Evolutionary conservation across 1,140 invertebrate genomes (phyloP), one percentile per base, ranked within the genome.

Genomic region (Steinernema khuongi): DNA sequence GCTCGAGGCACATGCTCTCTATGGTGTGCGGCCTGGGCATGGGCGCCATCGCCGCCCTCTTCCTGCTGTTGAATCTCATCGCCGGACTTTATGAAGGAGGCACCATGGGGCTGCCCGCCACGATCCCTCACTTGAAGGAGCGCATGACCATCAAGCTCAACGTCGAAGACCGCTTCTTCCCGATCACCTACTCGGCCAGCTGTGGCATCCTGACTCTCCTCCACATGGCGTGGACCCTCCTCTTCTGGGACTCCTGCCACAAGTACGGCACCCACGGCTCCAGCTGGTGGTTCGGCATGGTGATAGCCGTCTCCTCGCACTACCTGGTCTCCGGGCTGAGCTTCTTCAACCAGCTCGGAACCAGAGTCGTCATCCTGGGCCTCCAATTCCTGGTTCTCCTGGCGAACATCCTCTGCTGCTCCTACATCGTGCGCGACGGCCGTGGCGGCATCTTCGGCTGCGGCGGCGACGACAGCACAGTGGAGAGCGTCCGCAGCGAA

Each of bases 21-120:
- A 14, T 60, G 50, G 50, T 60, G 7, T 60, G 50, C 50, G 50
- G 50, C 7, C 19, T 60, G 11, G 50, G 50, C 14, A 60, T 60
- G 50, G 50, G 50, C 19, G 50, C 50, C 50, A 60, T 7, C 19
- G 50, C 50, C 7, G 11, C 50, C 2, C 50, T 60, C 26, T 60
- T 60, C 19, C 22, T 60, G 7, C 50, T 60, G 4, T 22, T 60
- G 4, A 60, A 60, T 22, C 19, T 60, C 2, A 60, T 60, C 50
- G 50, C 50, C 50, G 50, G 50, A 22, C 50, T 60, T 22, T 60
- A 60, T 22, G 50, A 60, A 60, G 50, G 50, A 60, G 50, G 50
- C 14, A 60, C 50, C 50, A 60, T 60, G 14, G 50, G 50, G 26
- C 50, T 60, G 11, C 50, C 50, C 4, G 11, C 50, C 7, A 60